Conservation (phyloP, 2,888 invertebrate species). For the Euzophera pinguis region DNA sequence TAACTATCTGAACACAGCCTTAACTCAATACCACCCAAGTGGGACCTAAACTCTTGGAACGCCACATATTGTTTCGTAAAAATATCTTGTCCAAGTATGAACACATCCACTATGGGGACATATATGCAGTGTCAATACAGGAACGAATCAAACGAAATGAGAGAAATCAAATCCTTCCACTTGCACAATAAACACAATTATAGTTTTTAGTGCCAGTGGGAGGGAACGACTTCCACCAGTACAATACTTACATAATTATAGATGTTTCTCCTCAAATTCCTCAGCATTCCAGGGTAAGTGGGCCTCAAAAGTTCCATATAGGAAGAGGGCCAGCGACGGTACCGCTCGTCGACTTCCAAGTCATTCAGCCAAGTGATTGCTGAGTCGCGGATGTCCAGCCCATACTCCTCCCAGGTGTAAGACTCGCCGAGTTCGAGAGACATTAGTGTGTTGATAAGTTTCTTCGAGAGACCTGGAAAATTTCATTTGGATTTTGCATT, state of each 20-base stretch:
- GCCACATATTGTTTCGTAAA: no score
- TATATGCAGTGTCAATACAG: no score
- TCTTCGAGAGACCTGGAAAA: conserved; percentile 79
- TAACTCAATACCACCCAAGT: no score
- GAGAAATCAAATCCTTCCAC: no score
- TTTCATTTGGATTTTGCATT: not conserved
- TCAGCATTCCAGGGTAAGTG: conserved; percentile 98
- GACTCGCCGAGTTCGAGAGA: conserved; percentile 84
- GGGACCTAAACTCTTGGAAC: no score
- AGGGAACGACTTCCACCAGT: no score
- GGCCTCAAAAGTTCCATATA: conserved; percentile 95
- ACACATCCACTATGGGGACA: no score
- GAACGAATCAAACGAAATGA: no score
- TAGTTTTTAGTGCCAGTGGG: no score
- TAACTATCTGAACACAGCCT: no score
- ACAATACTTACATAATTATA: conserved; percentile 85
- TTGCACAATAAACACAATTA: no score
- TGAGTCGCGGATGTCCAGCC: conserved; percentile 95
- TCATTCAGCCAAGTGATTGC: conserved; percentile 97
- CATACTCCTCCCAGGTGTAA: conserved; percentile 86
- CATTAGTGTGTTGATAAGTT: conserved; percentile 82
- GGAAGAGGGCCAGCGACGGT: conserved; percentile 92
- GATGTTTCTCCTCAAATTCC: conserved; percentile 91
- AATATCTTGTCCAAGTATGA: no score
- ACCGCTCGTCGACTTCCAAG: conserved; percentile 93